A percentile compares a stretch with the other conserved stretches of the same genome.
These are phyloP conservation scores for Mercenaria mercenaria DNA, from an alignment of 1,140 invertebrate genomes.

Conservation along the genomic window DNA sequence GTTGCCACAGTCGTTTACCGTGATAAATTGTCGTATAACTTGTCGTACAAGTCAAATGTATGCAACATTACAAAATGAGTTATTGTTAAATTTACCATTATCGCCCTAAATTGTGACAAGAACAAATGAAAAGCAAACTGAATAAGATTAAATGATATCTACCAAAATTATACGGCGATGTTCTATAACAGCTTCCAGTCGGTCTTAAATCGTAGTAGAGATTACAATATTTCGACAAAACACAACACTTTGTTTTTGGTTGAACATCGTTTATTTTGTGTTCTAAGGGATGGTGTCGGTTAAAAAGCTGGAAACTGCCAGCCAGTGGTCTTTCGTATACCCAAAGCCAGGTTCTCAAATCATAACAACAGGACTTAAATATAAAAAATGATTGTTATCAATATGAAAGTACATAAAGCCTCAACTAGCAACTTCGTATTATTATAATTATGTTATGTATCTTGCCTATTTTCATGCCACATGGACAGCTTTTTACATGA, in stretches of 20 bases:
- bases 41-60: too few species aligned
- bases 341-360: background rate
- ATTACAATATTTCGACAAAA: background rate
- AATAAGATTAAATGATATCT: background rate
- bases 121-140: background rate
- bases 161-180: slow-evolving; percentile 27
- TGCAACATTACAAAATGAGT: too few species aligned
- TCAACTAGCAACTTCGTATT: too few species aligned
- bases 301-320: background rate
- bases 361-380: background rate
- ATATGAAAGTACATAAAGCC: too few species aligned
- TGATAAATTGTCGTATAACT: too few species aligned
- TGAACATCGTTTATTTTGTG: background rate
- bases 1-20: too few species aligned
- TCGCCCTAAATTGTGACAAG: too few species aligned
- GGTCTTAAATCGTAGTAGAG: background rate
- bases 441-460: too few species aligned
- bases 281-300: background rate
- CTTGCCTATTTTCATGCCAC: too few species aligned
- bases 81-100: too few species aligned
- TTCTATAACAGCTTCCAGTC: background rate
- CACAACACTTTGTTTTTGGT: background rate
- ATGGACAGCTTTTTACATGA: too few species aligned
- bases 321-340: background rate
- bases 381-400: too few species aligned